Percentiles rank a stretch among this genome's conserved stretches.
Conservation (phyloP, 2,797 vertebrate genomes). For the Aselliscus stoliczkanus region DNA sequence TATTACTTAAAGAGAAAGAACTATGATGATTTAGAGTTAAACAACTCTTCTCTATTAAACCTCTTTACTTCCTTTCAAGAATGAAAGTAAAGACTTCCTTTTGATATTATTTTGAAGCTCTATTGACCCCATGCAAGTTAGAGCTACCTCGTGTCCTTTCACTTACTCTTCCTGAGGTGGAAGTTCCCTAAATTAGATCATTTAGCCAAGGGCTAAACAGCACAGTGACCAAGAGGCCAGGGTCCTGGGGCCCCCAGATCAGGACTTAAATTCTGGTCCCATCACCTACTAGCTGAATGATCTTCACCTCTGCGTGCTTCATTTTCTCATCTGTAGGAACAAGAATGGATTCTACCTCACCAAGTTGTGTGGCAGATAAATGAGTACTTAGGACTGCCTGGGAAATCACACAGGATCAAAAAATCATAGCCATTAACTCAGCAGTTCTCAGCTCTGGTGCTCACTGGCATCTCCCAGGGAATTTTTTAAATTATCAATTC, state of each 20-base stretch:
- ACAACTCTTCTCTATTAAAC: not conserved
- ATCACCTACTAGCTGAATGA: not conserved
- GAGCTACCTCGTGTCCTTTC: too few species aligned
- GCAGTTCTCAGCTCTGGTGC: not conserved
- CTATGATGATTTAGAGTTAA: not conserved
- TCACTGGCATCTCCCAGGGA: not conserved
- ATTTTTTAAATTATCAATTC: not conserved
- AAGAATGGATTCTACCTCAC: rapidly evolving
- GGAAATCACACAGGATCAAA: rapidly evolving
- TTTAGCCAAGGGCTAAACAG: not conserved
- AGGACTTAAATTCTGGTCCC: not conserved
- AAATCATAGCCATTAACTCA: not conserved
- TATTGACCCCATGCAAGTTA: not conserved
- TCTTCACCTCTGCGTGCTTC: not conserved
- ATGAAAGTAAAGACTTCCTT: not conserved
- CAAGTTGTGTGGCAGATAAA: too few species aligned
- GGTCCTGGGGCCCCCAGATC: too few species aligned
- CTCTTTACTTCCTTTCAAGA: not conserved
- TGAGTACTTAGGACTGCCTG: not conserved
- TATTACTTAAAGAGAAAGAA: not conserved
- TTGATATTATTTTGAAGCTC: not conserved
- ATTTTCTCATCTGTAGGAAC: not conserved
- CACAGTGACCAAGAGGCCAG: too few species aligned
- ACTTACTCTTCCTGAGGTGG: not conserved
- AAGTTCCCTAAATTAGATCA: not conserved